phyloP scores from a whole-genome alignment of 2,888 invertebrate genomes.

The Platerodrilus igneus region DNA sequence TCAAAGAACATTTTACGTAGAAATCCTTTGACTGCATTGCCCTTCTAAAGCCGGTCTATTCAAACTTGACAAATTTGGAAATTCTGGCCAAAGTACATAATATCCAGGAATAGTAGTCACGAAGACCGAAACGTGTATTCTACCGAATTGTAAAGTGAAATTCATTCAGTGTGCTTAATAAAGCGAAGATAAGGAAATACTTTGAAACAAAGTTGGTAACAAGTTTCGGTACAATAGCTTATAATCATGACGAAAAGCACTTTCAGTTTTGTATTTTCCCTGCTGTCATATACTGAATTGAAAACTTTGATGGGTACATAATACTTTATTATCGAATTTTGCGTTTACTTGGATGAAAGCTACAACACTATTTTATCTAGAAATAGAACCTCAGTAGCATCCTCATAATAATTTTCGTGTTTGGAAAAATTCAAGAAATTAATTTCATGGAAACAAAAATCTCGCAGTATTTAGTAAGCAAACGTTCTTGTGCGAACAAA shows the following conservation, averaged over 20 bases:
- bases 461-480: too few relatives aligned
- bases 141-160: conserved; percentile 2
- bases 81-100: conserved; percentile 13
- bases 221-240: conserved; percentile 7
- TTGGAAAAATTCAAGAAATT: too few relatives aligned
- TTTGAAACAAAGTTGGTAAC: conserved; percentile 7
- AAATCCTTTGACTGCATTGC: conserved; percentile 16
- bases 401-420: too few relatives aligned
- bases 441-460: too few relatives aligned
- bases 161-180: conserved; percentile 4
- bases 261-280: conserved; percentile 8
- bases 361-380: too few relatives aligned
- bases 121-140: conserved; percentile 11
- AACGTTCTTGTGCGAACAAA: too few relatives aligned
- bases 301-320: too few relatives aligned
- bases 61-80: conserved; percentile 14
- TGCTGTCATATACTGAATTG: too few relatives aligned
- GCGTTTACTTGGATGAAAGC: too few relatives aligned
- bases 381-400: too few relatives aligned
- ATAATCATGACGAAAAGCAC: conserved; percentile 5
- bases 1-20: conserved; percentile 15
- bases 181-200: conserved; percentile 8
- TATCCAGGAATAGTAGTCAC: conserved; percentile 10
- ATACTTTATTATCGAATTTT: too few relatives aligned
- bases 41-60: conserved; percentile 15